These are phyloP conservation scores for Idaea straminata DNA, from an alignment of 2,888 invertebrate genomes.

Conservation along the genomic window DNA sequence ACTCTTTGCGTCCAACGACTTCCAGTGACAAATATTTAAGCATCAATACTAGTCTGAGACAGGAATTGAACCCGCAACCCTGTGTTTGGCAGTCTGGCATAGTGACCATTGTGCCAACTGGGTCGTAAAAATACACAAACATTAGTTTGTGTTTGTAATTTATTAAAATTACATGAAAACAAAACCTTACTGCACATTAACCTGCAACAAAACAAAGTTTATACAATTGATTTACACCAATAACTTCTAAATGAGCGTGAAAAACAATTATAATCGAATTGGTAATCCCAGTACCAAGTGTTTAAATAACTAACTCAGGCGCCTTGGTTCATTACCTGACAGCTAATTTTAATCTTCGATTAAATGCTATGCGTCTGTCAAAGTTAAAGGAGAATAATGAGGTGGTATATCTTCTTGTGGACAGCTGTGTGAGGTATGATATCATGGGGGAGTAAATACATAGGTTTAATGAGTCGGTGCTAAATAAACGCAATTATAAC, in stretches of 20 bases:
- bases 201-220: constrained; percentile 43
- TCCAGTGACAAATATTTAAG: no score
- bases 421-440: constrained; percentile 22
- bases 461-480: background rate
- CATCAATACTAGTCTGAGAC: no score
- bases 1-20: no score
- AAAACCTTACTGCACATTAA: background rate
- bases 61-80: no score
- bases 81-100: no score
- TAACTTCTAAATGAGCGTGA: constrained; percentile 71
- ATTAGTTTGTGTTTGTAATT: no score
- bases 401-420: constrained; percentile 30
- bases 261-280: constrained; percentile 74
- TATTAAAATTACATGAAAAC: background rate
- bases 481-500: background rate
- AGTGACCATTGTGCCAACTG: no score
- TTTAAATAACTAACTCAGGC: constrained; percentile 57
- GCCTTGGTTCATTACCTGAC: constrained; percentile 59
- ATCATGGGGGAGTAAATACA: background rate
- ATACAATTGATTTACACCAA: constrained; percentile 72
- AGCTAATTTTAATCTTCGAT: constrained; percentile 75
- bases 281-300: constrained; percentile 43
- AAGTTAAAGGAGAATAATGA: constrained; percentile 57
- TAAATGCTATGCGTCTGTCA: constrained; percentile 62
- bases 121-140: no score